Evolutionary conservation across 2,797 vertebrate species (phyloP).

Genomic region (Xiphorhynchus erythropygius): DNA sequence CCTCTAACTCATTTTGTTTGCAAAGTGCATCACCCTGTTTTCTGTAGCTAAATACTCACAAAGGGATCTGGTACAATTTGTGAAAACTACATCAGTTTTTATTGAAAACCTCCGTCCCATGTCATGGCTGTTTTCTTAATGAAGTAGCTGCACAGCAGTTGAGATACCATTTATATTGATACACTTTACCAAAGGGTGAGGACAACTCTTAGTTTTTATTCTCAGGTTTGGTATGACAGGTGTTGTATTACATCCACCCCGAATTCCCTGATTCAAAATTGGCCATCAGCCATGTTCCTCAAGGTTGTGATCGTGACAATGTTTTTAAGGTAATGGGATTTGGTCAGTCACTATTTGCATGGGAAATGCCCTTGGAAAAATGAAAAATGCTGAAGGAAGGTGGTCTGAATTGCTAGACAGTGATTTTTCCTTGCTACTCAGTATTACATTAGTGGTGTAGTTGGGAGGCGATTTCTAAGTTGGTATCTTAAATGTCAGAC

Average conservation of each 20-base stretch:
- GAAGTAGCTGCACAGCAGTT: background rate
- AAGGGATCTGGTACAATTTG: background rate
- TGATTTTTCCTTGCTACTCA: background rate
- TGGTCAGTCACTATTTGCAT: background rate
- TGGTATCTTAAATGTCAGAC: constrained; percentile 44
- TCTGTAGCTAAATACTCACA: background rate
- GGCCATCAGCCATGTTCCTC: background rate
- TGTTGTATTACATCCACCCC: background rate
- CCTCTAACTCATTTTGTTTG: background rate
- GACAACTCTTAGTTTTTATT: background rate
- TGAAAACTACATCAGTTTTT: background rate
- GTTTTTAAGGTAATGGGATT: background rate
- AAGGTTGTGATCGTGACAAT: background rate
- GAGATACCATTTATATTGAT: background rate
- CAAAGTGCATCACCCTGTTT: background rate
- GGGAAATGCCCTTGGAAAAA: background rate
- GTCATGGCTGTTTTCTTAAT: background rate
- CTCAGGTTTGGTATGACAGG: background rate
- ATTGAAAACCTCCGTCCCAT: background rate
- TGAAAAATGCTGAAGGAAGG: background rate
- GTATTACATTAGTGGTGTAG: background rate
- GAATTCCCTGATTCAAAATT: background rate
- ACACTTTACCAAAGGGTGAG: background rate
- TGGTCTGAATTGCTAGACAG: background rate
- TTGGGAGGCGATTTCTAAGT: background rate